Base-by-base conservation (phyloP, 2,888 invertebrate species). In the Odontocolon sp. region DNA sequence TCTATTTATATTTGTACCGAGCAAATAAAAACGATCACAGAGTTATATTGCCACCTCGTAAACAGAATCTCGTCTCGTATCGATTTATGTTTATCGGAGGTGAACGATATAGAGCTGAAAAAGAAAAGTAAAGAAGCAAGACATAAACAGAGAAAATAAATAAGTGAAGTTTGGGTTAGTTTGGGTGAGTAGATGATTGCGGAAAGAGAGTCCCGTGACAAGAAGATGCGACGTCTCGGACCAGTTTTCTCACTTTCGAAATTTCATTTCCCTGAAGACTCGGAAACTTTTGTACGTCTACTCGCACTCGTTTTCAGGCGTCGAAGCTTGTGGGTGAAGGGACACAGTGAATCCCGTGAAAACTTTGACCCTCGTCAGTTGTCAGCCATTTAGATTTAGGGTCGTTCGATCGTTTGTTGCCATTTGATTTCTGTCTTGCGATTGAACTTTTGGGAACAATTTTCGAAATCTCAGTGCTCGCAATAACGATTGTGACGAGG, bases 281-380 rank as follows among this genome's bases (percentile, higher is more conserved):
- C 28, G 45, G 18, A 45, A 61, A 61, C 61, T 61, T 61, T 33
- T 33, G 8, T 6, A 8, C 23, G 3, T 21, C 21, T 63, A 23
- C n/a, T 23, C n/a, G 11, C 8, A 11, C 18, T 11, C 11, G 45
- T 47, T 21, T 31, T 14, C 47, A 4, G 6, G 47, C 3, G 11
- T 47, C 4, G 33, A 28, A 28, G 8, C n/a, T 40, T 9, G 23
- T 33, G 63, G 16, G 3, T 36, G 33, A 2, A 11, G 18, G 31
- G n/a, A 9, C 40, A 31, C 3, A 26, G 59, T 9, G 8, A 28
- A n/a, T n/a, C n/a, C n/a, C 18, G 11, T 1, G 14, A 9, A 16
- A 54, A 50, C 47, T 28, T 68, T 28, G 57, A 59, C 57, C 68
- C 68, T 68, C 50, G 57, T 68, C 57, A 68, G n/a, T 45, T 28